A percentile compares a stretch with the other conserved stretches of the same genome.
Conservation (phyloP, 2,888 invertebrate species). For the Melipona beecheii region DNA sequence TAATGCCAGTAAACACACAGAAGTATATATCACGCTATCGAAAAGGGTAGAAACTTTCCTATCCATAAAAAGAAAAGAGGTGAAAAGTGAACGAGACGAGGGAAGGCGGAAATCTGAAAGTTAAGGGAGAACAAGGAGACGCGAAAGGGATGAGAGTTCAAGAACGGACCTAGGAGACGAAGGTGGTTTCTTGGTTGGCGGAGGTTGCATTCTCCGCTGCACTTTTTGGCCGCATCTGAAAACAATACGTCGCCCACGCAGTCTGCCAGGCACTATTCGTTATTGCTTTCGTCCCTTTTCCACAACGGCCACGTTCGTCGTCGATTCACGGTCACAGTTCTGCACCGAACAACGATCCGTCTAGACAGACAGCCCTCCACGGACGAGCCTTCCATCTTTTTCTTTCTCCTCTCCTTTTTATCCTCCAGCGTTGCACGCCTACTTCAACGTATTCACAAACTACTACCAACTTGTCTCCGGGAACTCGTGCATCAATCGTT, state of each 20-base stretch:
- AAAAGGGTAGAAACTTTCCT: neutral
- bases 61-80: neutral
- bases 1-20: neutral
- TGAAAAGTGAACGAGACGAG: neutral
- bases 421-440: constrained; percentile 20
- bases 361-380: constrained; percentile 78
- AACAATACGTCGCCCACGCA: constrained; percentile 62
- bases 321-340: constrained; percentile 74
- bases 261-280: constrained; percentile 56
- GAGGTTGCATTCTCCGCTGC: constrained; percentile 44
- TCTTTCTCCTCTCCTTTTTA: constrained; percentile 41
- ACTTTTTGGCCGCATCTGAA: constrained; percentile 53
- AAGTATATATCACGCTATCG: too few relatives aligned
- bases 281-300: constrained; percentile 61
- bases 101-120: neutral
- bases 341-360: constrained; percentile 76
- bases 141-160: neutral
- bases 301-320: constrained; percentile 37
- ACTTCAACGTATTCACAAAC: constrained; percentile 34
- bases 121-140: neutral
- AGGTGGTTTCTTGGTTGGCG: neutral
- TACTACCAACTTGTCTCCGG: neutral
- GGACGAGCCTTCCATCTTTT: constrained; percentile 62
- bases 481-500: constrained; percentile 13
- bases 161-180: constrained; percentile 15